Conservation (phyloP, 2,113 vertebrate genomes). For the Cyanoramphus novaezelandiae region DNA sequence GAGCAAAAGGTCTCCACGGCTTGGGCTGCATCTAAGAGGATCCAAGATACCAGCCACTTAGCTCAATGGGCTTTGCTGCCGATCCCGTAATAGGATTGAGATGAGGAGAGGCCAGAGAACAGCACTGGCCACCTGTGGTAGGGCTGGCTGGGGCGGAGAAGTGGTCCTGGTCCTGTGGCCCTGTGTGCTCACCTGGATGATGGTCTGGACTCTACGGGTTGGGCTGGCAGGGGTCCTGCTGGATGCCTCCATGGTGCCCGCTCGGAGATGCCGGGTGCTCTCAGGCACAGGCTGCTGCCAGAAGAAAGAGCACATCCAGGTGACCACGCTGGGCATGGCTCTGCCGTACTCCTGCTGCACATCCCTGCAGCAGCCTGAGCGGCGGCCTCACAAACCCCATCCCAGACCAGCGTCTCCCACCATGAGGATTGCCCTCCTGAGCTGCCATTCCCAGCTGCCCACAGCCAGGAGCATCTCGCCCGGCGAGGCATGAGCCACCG, state of each 20-base stretch:
- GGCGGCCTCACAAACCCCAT: neutral
- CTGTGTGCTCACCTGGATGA: conserved; percentile 62
- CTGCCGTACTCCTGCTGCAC: neutral
- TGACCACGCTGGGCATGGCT: accelerated
- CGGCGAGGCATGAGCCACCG: accelerated
- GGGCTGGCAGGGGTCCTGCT: conserved; percentile 22
- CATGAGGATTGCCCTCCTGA: neutral
- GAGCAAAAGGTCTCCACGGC: neutral
- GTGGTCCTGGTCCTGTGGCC: neutral
- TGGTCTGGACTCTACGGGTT: conserved; percentile 33
- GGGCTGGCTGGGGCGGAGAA: neutral
- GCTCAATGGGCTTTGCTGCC: neutral
- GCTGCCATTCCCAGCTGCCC: neutral
- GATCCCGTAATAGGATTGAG: neutral
- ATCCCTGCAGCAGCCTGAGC: neutral
- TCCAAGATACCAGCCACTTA: neutral
- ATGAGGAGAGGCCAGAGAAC: neutral
- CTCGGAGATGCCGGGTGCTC: accelerated
- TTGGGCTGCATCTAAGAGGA: conserved; percentile 30
- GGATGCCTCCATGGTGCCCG: conserved; percentile 57
- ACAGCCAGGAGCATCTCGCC: neutral
- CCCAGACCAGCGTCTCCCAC: neutral
- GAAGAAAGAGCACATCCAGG: neutral
- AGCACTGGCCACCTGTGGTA: accelerated
- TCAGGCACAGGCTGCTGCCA: neutral